Conservation (phyloP, 2,113 vertebrate species). For the Grus americana region DNA sequence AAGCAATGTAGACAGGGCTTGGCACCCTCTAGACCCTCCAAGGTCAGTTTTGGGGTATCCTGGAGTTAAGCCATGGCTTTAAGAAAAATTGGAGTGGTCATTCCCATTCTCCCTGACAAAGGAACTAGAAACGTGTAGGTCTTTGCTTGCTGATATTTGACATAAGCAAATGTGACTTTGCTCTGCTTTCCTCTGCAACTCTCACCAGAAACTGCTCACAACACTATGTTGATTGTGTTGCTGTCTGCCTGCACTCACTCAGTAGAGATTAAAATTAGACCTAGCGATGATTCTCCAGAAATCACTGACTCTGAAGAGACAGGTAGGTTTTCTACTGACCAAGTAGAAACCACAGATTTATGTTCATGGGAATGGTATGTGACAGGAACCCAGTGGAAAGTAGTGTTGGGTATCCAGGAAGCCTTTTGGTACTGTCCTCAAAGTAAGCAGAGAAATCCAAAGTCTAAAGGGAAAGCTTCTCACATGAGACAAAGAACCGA, state of each 20-base stretch:
- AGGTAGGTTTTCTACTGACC: not conserved
- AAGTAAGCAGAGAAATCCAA: not conserved
- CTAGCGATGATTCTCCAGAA: not conserved
- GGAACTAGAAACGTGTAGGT: not conserved
- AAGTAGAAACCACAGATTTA: not conserved
- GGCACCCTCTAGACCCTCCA: not conserved
- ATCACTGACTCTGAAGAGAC: not conserved
- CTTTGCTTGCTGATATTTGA: not conserved
- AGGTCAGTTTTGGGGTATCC: not conserved
- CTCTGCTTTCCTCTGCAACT: not conserved
- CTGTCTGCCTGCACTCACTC: not conserved
- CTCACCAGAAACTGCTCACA: not conserved
- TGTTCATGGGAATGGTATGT: not conserved
- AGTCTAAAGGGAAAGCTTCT: not conserved
- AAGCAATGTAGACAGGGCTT: not conserved
- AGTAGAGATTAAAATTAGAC: not conserved
- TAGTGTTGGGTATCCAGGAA: not conserved
- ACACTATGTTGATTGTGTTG: not conserved
- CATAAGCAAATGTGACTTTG: not conserved
- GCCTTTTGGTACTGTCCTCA: not conserved
- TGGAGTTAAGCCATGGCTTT: not conserved
- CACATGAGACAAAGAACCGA: not conserved
- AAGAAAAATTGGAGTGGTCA: not conserved
- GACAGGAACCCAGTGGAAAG: not conserved
- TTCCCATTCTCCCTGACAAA: not conserved